Evolutionary conservation across 2,113 vertebrate species (phyloP), one percentile per base, ranked within the genome.

Genomic region (Arvicanthis niloticus): DNA sequence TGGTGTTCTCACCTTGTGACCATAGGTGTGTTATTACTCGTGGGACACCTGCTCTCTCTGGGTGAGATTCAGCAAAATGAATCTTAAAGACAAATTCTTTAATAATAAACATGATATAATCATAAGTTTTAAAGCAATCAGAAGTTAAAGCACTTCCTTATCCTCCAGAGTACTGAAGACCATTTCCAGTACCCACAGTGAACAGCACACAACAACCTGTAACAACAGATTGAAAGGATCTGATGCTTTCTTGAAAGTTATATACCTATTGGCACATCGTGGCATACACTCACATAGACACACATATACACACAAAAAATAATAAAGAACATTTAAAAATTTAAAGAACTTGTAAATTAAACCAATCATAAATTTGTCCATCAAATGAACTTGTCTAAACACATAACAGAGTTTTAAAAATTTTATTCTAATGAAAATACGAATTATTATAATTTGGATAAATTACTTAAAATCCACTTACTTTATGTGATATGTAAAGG

Each of bases 381-480:
- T 88, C 17, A 22, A 84, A 62, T 12, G 60, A 22, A 88, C 42
- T 34, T 82, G 7, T 45, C 3, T 77, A 72, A 77, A 88, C 53
- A 58, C 1, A 75, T 40, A 65, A 5, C 16, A 42, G 34, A 75
- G 42, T 94, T 19, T 91, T 15, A 29, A 56, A 91, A 84, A 2
- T n/a, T 10, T 3, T 87, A 45, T 62, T 92, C 15, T 13, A 76
- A 9, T 53, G 37, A 76, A 97, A 92, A 17, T 73, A 12, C 1
- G 60, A 87, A 82, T 87, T 3, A 75, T 53, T 3, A 75, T 53
- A 58, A 19, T 26, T 65, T 81, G 4, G 67, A n/a, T 62, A 80
- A 42, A 60, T 97, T 53, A 24, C 5, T 75, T 96, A 11, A 89
- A 75, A 94, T 56, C 31, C 24, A 91, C 24, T 88, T 65, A n/a